Evolutionary conservation across 2,888 invertebrate genomes (phyloP).

Genomic region (Erebia epiphron): DNA sequence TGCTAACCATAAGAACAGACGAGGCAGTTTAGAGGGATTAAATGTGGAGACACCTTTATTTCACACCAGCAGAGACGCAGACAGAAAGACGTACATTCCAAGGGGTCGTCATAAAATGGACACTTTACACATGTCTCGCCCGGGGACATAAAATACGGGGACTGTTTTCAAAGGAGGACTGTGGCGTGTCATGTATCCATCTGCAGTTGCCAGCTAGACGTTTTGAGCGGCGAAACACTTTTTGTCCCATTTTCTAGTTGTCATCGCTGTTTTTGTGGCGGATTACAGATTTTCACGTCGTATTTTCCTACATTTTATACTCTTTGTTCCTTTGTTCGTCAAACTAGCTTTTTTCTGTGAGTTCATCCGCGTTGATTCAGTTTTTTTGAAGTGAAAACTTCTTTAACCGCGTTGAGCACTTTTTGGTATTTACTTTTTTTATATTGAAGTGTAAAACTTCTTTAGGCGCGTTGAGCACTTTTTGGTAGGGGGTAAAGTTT

Average conservation of each 20-base stretch:
- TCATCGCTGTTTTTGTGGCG: conserved; percentile 7
- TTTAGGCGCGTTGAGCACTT: no score
- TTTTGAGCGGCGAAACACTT: conserved; percentile 57
- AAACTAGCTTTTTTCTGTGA: no score
- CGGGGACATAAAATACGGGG: conserved; percentile 62
- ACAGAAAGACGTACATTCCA: conserved; percentile 27
- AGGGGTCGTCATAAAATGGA: conserved; percentile 53
- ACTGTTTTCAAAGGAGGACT: conserved; percentile 60
- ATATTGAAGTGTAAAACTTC: no score
- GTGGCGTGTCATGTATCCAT: conserved; percentile 61
- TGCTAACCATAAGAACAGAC: no score
- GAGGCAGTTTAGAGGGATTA: no score
- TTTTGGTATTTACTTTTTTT: no score
- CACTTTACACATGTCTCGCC: conserved; percentile 63
- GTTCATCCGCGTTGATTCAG: no score
- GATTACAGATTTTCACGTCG: conserved; percentile 8
- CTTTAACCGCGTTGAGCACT: no score
- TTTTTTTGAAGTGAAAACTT: no score
- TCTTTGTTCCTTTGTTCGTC: background rate
- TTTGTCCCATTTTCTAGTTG: conserved; percentile 35
- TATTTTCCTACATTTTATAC: background rate
- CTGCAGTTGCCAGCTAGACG: conserved; percentile 59
- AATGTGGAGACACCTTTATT: conserved; percentile 26
- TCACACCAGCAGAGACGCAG: conserved; percentile 23
- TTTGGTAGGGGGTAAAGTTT: no score